These are phyloP conservation scores for Agrochola litura DNA, from an alignment of 2,888 invertebrate genomes.

Conservation along the genomic window DNA sequence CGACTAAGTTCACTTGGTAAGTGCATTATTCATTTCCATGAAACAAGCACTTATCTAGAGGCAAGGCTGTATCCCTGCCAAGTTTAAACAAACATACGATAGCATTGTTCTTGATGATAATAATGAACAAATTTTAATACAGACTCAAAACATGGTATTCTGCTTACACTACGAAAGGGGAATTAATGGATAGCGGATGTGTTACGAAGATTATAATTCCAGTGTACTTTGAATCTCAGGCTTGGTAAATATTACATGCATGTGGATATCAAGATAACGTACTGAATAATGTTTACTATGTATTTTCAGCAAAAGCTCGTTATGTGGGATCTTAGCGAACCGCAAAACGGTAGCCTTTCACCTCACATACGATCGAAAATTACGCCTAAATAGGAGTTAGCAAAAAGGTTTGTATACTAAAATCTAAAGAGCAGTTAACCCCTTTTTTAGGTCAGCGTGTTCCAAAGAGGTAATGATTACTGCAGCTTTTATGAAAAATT, in stretches of 20 bases:
- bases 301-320: conserved; percentile 41
- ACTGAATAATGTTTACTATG: conserved; percentile 52
- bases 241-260: conserved; percentile 51
- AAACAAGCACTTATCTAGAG: background rate
- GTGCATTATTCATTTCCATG: background rate
- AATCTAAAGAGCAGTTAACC: conserved; percentile 46
- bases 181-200: conserved; percentile 63
- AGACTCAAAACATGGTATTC: conserved; percentile 42
- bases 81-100: background rate
- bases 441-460: conserved; percentile 27
- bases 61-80: too few relatives aligned
- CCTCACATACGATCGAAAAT: conserved; percentile 47
- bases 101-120: conserved; percentile 21
- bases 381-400: conserved; percentile 38
- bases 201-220: conserved; percentile 45
- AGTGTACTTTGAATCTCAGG: conserved; percentile 19
- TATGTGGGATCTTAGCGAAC: conserved; percentile 24
- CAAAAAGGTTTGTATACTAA: conserved; percentile 57
- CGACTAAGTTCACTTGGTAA: background rate
- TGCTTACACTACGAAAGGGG: conserved; percentile 60
- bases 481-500: background rate
- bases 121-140: conserved; percentile 40
- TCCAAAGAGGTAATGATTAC: conserved; percentile 7
- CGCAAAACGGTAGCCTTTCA: conserved; percentile 41
- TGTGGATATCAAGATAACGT: conserved; percentile 46